Evolutionary conservation across 2,113 vertebrate genomes (phyloP), one percentile per base, ranked within the genome.

Genomic region (Grantiella picta): DNA sequence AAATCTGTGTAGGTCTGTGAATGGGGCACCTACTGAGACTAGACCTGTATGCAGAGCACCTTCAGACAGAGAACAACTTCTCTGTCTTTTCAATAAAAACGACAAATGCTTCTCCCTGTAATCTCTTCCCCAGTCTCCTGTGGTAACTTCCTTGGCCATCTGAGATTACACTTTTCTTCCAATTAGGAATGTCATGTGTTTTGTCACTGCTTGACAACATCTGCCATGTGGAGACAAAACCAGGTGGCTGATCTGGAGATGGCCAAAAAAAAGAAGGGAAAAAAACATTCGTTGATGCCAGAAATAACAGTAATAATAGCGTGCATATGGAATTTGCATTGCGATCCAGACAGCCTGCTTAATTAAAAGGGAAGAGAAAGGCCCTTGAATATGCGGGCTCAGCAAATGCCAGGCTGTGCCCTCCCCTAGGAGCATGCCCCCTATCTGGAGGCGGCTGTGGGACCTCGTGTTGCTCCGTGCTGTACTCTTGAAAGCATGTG

Each of bases 211-310:
- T 94, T 96, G 94, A 97, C 95, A 94, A 96, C 91, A 97, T 97
- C 81, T 97, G 97, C 93, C 97, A 96, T 95, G 94, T 94, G 88
- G 89, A 95, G 96, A 96, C 97, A 97, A 97, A 97, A 97, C 69
- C 91, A 92, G 96, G 96, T 83, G 56, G 95, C 95, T 92, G 76
- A 97, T 97, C 94, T 86, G 90, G 88, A 61, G 89, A 95, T 73
- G 35, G 70, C 85, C 45, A 96, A 93, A 96, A 91, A 94, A 92
- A 78, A 70, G 35, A 47, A 20, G 45, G 82, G 47, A 9, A 90
- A 86, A 90, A 95, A 97, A 65, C 91, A 92, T 86, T 50, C 2
- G 22, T 73, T 82, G 92, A 71, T 97, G 96, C 97, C 97, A 97
- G 95, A 89, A 96, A 93, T 77, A 86, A 78, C 75, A 97, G 97